phyloP scores from a whole-genome alignment of 2,888 invertebrate species.

The Drosophila neutralis region DNA sequence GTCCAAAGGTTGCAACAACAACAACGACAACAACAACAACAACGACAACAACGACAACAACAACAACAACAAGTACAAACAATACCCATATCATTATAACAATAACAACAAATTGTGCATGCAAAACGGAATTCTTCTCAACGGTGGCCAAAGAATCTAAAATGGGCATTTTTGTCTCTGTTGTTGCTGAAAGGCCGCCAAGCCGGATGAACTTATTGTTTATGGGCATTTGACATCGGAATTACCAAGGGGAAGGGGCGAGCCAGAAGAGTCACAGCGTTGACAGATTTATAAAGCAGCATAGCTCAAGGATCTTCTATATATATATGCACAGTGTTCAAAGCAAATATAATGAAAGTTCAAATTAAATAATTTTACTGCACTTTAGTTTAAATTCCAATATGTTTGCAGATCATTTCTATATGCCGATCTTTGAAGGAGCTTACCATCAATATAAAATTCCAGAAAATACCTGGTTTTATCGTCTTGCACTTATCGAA shows the following conservation, averaged over 20 bases:
- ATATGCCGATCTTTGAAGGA: no score
- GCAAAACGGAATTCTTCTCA: slow-evolving; percentile 56
- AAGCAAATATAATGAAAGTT: no score
- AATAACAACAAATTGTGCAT: slow-evolving; percentile 58
- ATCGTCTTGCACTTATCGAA: neutral
- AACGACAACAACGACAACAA: neutral
- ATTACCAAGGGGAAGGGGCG: slow-evolving; percentile 32
- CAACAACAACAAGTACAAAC: slow-evolving; percentile 3
- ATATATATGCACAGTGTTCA: neutral
- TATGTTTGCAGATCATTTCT: no score
- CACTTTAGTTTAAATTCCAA: no score
- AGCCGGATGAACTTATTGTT: slow-evolving; percentile 54
- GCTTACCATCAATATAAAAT: neutral
- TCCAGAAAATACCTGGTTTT: no score
- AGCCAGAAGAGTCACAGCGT: neutral
- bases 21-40: slow-evolving; percentile 8
- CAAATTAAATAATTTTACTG: no score
- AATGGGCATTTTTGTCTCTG: slow-evolving; percentile 31
- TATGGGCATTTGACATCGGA: slow-evolving; percentile 40
- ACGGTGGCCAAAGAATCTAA: slow-evolving; percentile 12
- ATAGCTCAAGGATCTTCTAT: neutral
- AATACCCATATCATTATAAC: slow-evolving; percentile 42
- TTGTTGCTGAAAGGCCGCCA: slow-evolving; percentile 43
- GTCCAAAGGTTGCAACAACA: slow-evolving; percentile 65
- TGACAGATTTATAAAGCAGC: slow-evolving; percentile 13